Conservation (phyloP, 2,797 vertebrate species). For the Diceros bicornis region DNA sequence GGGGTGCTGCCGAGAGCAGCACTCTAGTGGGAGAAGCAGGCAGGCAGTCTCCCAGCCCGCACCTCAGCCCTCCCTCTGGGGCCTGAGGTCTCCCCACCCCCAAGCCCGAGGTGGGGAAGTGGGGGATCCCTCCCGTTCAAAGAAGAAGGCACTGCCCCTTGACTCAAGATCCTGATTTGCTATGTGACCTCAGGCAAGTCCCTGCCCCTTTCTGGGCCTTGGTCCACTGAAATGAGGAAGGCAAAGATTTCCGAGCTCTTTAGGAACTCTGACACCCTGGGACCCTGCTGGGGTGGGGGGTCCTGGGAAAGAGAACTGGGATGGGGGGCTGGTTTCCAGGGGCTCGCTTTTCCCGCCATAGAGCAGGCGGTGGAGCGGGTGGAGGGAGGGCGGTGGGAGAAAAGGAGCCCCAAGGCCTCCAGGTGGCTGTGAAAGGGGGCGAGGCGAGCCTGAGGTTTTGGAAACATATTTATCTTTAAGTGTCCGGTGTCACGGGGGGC, state of each 20-base stretch:
- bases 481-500: slow-evolving; percentile 76
- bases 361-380: neutral
- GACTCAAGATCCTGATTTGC: slow-evolving; percentile 67
- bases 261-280: slow-evolving; percentile 7
- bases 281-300: neutral
- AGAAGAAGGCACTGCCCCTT: slow-evolving; percentile 56
- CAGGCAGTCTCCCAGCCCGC: slow-evolving; percentile 52
- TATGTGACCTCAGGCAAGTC: slow-evolving; percentile 83
- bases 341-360: neutral
- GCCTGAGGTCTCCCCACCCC: slow-evolving; percentile 21
- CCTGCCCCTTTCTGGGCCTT: slow-evolving; percentile 75
- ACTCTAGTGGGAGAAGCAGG: slow-evolving; percentile 65
- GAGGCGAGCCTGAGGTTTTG: slow-evolving; percentile 42
- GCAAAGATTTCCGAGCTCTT: slow-evolving; percentile 49
- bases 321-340: neutral
- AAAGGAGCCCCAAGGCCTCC: slow-evolving; percentile 47
- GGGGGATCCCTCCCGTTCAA: neutral
- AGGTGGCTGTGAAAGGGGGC: slow-evolving; percentile 56
- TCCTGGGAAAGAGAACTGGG: neutral
- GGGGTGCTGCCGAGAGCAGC: slow-evolving; percentile 51
- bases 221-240: neutral
- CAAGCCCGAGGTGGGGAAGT: neutral
- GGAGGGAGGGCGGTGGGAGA: neutral
- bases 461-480: slow-evolving; percentile 80
- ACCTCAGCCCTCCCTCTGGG: slow-evolving; percentile 24